Base-by-base conservation (phyloP, 2,888 invertebrate species). In the Nomada ferruginata region DNA sequence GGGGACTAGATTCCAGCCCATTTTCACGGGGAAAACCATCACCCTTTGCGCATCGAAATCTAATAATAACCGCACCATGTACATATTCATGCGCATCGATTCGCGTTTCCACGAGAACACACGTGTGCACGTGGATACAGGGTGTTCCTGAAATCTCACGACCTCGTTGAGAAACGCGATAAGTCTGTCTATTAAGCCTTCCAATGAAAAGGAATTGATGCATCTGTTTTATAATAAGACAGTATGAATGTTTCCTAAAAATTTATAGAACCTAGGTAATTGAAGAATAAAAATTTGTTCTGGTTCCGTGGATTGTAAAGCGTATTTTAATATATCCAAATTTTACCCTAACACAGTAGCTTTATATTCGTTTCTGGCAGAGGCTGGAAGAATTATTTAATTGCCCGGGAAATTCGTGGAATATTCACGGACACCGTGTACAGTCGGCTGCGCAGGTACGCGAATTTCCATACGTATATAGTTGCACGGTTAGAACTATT, bases 401-500 rank as follows among this genome's bases (percentile, higher is more conserved):
- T n/a, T 42, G 29, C 23, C 13, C 42, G 36, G 53, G 2, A 52
- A 70, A 59, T 68, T 60, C 13, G 23, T 18, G 9, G n/a, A 59
- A 23, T 42, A 66, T 71, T 70, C 65, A 5, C 11, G 60, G 18
- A 50, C 79, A 61, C 65, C 47, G 65, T 47, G 71, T 77, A 65
- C 20, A 55, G 13, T 18, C 3, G 55, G 29, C 18, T 42, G 42
- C n/a, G 53, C 50, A 55, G 20, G 11, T 53, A 20, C 42, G n/a
- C 23, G 53, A 20, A 80, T 82, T 75, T 82, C 70, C 75, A 75
- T 82, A 80, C 61, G 65, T 73, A 63, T 76, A 82, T 75, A 82
- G 60, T 66, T 69, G 68, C 53, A 74, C 44, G 70, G 81, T 79
- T 85, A 86, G 76, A 76, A 79, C 84, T 82, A 86, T 79, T 87